Evolutionary conservation across 1,140 invertebrate species (phyloP).

Genomic region (Drosophila trapezifrons): DNA sequence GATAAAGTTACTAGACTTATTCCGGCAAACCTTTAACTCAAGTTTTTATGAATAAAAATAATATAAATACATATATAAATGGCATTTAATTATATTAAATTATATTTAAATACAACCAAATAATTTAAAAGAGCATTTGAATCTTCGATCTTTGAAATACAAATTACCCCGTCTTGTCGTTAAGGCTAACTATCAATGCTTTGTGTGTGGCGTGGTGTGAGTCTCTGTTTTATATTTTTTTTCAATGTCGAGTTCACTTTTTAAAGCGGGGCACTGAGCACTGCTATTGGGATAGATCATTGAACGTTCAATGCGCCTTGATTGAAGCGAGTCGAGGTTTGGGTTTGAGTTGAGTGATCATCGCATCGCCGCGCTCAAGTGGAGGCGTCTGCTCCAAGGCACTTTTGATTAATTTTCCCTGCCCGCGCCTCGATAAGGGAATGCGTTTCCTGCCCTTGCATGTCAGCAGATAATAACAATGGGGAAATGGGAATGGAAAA

Average conservation of each 20-base stretch:
- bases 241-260: slow-evolving; percentile 82
- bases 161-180: background rate
- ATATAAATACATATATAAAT: too few relatives aligned
- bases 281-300: slow-evolving; percentile 75
- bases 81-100: too few relatives aligned
- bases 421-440: slow-evolving; percentile 33
- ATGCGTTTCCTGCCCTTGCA: slow-evolving; percentile 74
- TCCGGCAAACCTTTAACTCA: background rate
- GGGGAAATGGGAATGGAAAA: slow-evolving; percentile 22
- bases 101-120: too few relatives aligned
- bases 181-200: slow-evolving; percentile 16
- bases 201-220: background rate
- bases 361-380: slow-evolving; percentile 51
- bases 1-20: background rate
- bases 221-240: slow-evolving; percentile 49
- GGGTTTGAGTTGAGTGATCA: slow-evolving; percentile 35
- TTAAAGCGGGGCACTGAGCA: slow-evolving; percentile 65
- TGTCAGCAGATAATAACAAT: slow-evolving; percentile 71
- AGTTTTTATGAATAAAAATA: background rate
- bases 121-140: background rate
- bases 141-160: slow-evolving; percentile 1
- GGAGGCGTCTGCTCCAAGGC: slow-evolving; percentile 70
- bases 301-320: slow-evolving; percentile 75
- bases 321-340: slow-evolving; percentile 28
- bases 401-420: slow-evolving; percentile 77